Conservation (phyloP, 1,140 invertebrate genomes). For the Temnothorax nylanderi region DNA sequence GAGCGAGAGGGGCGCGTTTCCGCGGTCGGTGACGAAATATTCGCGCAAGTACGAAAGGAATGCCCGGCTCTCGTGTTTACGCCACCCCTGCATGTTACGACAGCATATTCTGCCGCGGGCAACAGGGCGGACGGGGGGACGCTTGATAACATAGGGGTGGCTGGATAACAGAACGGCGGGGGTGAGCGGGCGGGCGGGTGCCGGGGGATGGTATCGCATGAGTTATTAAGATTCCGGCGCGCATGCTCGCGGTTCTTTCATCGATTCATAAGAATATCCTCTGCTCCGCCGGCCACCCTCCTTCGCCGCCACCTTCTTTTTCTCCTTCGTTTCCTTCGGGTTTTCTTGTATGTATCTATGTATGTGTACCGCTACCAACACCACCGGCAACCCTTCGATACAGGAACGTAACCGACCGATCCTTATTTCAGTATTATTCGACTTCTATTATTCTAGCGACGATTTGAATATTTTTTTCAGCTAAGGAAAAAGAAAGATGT, state of each 20-base stretch:
- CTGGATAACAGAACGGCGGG: conserved; percentile 64
- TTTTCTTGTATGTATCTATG: neutral
- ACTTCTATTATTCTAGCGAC: neutral
- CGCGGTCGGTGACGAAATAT: conserved; percentile 50
- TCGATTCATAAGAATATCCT: conserved; percentile 85
- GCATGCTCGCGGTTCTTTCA: conserved; percentile 84
- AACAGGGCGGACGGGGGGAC: conserved; percentile 64
- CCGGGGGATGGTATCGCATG: conserved; percentile 78
- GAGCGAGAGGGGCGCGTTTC: neutral
- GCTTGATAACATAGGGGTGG: conserved; percentile 63
- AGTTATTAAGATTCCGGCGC: conserved; percentile 84
- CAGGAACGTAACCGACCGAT: conserved; percentile 63
- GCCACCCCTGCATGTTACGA: conserved; percentile 75
- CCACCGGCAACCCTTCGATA: conserved; percentile 31
- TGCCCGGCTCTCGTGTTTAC: conserved; percentile 74
- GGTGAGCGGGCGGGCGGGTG: conserved; percentile 56
- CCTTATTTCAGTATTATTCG: conserved; percentile 20
- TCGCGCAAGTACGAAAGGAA: conserved; percentile 63
- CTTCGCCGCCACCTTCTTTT: conserved; percentile 42
- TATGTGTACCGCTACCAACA: neutral
- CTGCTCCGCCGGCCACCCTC: conserved; percentile 73
- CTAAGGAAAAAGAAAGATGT: neutral
- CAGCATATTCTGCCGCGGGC: conserved; percentile 68
- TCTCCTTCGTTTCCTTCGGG: conserved; percentile 46
- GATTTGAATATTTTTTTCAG: conserved; percentile 21